Percentiles rank a stretch among this genome's conserved stretches.
phyloP scores from a whole-genome alignment of 2,797 vertebrate genomes.

The Micrastur ruficollis region DNA sequence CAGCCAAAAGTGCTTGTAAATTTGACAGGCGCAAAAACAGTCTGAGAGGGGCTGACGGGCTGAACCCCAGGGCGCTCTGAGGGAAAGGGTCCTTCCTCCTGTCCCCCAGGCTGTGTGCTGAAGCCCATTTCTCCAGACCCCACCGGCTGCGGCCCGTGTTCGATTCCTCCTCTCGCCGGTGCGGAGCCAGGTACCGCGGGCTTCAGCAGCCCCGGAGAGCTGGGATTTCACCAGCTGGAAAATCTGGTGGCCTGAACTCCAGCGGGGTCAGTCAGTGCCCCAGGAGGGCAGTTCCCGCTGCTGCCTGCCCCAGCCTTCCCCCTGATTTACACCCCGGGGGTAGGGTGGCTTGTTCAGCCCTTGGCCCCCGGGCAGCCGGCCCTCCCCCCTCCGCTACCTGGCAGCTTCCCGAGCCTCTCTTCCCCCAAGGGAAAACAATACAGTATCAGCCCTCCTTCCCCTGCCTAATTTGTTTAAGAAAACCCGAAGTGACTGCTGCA shows the following conservation, averaged over 20 bases:
- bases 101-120: rapidly evolving
- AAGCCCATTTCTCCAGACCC: too few species aligned
- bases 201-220: background rate
- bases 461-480: background rate
- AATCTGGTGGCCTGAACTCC: background rate
- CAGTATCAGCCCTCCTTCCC: background rate
- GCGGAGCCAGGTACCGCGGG: rapidly evolving
- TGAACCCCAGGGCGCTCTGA: background rate
- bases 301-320: background rate
- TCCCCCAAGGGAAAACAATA: background rate
- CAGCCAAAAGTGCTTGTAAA: background rate
- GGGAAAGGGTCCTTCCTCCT: background rate
- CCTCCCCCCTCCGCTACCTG: background rate
- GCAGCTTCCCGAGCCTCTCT: background rate
- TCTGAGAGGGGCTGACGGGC: rapidly evolving
- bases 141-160: background rate
- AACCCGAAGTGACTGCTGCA: background rate
- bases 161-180: background rate
- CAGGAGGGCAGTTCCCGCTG: background rate
- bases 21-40: background rate
- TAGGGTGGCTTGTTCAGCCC: background rate
- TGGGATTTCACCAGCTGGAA: background rate
- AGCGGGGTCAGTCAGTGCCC: background rate
- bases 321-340: background rate
- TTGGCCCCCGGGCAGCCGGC: background rate